A percentile compares a stretch with the other conserved stretches of the same genome.
These are phyloP conservation scores for Drosophila dives DNA, from an alignment of 2,888 invertebrate genomes.

Conservation along the genomic window DNA sequence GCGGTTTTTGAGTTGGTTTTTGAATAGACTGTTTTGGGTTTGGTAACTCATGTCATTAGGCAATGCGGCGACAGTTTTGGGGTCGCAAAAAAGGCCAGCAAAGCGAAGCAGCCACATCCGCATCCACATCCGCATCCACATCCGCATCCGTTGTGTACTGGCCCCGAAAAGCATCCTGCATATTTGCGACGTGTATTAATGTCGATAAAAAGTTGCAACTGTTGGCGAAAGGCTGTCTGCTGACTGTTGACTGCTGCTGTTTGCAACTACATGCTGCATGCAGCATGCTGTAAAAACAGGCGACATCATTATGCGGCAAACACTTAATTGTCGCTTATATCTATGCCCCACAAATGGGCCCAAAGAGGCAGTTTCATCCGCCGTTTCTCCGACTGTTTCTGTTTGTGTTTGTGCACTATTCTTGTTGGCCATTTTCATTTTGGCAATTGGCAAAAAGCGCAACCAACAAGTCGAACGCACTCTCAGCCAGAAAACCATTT, in stretches of 20 bases:
- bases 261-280: conserved; percentile 27
- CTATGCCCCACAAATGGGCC: conserved; percentile 47
- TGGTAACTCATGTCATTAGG: conserved; percentile 47
- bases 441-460: conserved; percentile 55
- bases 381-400: conserved; percentile 4
- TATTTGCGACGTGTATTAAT: conserved; percentile 61
- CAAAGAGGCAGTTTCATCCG: conserved; percentile 4
- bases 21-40: conserved; percentile 25
- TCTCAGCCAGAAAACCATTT: conserved; percentile 45
- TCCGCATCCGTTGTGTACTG: conserved; percentile 34
- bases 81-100: conserved; percentile 27
- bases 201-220: conserved; percentile 75
- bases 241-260: conserved; percentile 9
- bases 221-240: conserved; percentile 39
- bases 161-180: conserved; percentile 53
- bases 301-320: conserved; percentile 79
- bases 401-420: conserved; percentile 13
- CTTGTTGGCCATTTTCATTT: conserved; percentile 61
- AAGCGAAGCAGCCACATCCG: conserved; percentile 31
- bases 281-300: conserved; percentile 62
- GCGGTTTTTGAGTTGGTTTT: conserved; percentile 14
- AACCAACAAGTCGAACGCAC: conserved; percentile 39
- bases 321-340: conserved; percentile 78
- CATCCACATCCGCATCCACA: conserved; percentile 24
- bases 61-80: conserved; percentile 34